These are phyloP conservation scores for Axis porcinus DNA, from an alignment of 2,113 vertebrate genomes.

Conservation along the genomic window DNA sequence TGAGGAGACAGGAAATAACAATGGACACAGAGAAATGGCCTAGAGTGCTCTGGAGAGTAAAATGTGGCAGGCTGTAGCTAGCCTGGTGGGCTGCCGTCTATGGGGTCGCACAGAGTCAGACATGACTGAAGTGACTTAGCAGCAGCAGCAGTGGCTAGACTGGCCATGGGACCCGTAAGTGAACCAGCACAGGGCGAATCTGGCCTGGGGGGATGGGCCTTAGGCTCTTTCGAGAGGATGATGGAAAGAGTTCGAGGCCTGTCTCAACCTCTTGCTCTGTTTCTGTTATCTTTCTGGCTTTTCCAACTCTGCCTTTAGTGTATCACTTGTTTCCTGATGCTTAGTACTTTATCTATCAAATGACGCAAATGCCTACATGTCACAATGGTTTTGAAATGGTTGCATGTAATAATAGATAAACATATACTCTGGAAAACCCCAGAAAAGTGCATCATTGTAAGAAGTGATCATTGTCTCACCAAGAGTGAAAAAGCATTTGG, in stretches of 20 bases:
- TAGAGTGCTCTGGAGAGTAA: neutral
- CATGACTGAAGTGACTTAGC: no score
- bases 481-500: neutral
- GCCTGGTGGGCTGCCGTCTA: neutral
- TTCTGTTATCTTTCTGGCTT: neutral
- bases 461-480: neutral
- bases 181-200: neutral
- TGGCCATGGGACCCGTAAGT: neutral
- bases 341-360: neutral
- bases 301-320: neutral
- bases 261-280: neutral
- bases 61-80: no score
- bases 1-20: neutral
- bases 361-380: neutral
- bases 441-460: neutral
- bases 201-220: neutral
- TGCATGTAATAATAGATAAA: neutral
- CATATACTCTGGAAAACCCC: neutral
- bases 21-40: neutral
- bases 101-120: no score
- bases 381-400: neutral
- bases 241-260: neutral
- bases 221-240: neutral
- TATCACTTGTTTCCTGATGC: neutral
- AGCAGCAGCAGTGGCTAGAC: no score